Evolutionary conservation across 2,888 invertebrate genomes (phyloP), one percentile per base, ranked within the genome.

Genomic region (Apantesis nais): DNA sequence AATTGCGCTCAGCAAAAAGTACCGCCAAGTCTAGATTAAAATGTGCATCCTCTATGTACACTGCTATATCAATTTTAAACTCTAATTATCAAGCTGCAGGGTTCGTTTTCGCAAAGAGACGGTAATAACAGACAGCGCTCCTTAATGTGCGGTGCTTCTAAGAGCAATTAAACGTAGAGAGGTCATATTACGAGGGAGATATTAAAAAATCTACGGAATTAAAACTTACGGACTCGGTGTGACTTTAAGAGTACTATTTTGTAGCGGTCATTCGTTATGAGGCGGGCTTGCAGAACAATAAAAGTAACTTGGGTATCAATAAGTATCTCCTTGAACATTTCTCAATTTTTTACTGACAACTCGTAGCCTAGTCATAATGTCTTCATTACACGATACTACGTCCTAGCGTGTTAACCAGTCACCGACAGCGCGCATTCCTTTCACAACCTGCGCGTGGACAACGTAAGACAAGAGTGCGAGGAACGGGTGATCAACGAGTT

Each of bases 1-100:
- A 92, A 91, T 92, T 92, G 89, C 89, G 83, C 83, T 77, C 76
- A 78, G 87, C 89, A 90, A 90, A 90, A 90, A 92, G 84, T 89
- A 86, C 87, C 85, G 84, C 87, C 83, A 85, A 87, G 88, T 88
- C 89, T 87, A 89, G 89, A 92, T 92, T 91, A 89, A 91, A 92
- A 90, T 86, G 87, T 86, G 86, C 86, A 87, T 84, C 84, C 74
- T 78, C 70, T 68, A 74, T 75, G 65, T 66, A 52, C 62, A 70
- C 41, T 61, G 61, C 64, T 55, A 71, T 66, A 62, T 75, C 67
- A 62, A 86, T 78, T 78, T 71, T 74, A 39, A 79, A 75, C 86
- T 79, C 70, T 86, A 80, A 80, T 73, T 69, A 71, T 67, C 62
- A 62, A 63, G 66, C 5, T 14, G 67, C 74, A 85, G 74, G 81